Evolutionary conservation across 2,888 invertebrate species (phyloP).

Genomic region (Ryuthela nishihirai): DNA sequence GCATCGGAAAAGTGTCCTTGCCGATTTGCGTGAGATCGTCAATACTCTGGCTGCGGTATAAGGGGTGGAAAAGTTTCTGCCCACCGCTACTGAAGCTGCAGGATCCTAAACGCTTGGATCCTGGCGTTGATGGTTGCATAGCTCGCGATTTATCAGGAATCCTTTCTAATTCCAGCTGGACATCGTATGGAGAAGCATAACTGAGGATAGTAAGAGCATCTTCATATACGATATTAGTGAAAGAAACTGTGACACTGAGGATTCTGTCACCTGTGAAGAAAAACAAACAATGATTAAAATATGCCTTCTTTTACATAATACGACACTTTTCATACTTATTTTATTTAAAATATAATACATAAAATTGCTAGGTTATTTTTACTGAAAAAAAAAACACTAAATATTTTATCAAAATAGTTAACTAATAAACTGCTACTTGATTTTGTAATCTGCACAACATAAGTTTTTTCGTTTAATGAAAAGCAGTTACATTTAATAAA

Average conservation of each 20-base stretch:
- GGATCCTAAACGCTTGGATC: conserved; percentile 53
- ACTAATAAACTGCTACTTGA: too few species aligned
- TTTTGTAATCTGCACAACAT: too few species aligned
- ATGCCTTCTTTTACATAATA: too few species aligned
- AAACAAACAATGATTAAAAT: too few species aligned
- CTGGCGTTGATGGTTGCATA: not conserved
- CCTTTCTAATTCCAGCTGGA: conserved; percentile 69
- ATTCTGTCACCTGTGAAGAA: conserved; percentile 73
- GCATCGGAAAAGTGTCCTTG: not conserved
- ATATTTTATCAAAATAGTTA: too few species aligned
- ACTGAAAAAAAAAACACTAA: too few species aligned
- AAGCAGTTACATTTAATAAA: too few species aligned
- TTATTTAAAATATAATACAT: too few species aligned
- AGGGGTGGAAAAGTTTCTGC: conserved; percentile 60
- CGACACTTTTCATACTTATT: too few species aligned
- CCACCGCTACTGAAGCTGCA: conserved; percentile 29
- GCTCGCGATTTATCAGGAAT: conserved; percentile 51
- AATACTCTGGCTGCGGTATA: conserved; percentile 71
- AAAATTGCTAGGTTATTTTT: too few species aligned
- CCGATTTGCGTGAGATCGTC: conserved; percentile 66
- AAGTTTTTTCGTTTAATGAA: too few species aligned
- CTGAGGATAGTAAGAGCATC: conserved; percentile 85
- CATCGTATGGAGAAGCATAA: conserved; percentile 86
- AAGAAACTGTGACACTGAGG: conserved; percentile 77
- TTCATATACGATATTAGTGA: conserved; percentile 82